Evolutionary conservation across 2,888 invertebrate species (phyloP).

Genomic region (Hydroisotoma schaefferi): DNA sequence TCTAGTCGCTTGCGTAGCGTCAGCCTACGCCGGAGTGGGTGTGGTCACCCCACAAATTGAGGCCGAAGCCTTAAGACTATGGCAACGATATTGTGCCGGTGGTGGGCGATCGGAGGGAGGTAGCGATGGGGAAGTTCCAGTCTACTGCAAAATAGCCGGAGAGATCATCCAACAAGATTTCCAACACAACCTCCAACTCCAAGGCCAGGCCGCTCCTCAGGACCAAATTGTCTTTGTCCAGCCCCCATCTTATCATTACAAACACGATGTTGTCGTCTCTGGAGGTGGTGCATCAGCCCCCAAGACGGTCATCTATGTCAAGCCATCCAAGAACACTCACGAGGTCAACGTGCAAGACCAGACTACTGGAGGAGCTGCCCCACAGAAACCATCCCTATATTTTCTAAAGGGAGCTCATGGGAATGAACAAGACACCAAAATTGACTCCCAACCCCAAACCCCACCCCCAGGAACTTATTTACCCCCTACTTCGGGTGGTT

Average conservation of each 20-base stretch:
- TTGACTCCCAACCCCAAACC: not conserved
- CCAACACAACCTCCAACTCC: constrained; percentile 20
- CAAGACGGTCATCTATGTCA: constrained; percentile 30
- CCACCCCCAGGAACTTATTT: constrained; percentile 1
- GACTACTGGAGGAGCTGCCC: constrained; percentile 12
- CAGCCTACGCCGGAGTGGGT: constrained; percentile 20
- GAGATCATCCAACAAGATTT: constrained; percentile 16
- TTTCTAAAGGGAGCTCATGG: constrained; percentile 24
- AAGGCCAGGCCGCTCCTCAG: not conserved
- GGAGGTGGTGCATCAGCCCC: constrained; percentile 18
- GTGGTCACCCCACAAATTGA: constrained; percentile 18
- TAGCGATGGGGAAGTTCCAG: constrained; percentile 21
- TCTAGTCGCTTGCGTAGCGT: constrained; percentile 3
- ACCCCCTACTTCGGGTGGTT: not conserved
- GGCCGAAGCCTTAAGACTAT: constrained; percentile 14
- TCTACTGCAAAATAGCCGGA: constrained; percentile 27
- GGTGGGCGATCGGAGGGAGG: constrained; percentile 14
- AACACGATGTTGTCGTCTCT: constrained; percentile 29
- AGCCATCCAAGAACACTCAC: constrained; percentile 25
- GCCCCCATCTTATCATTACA: constrained; percentile 9
- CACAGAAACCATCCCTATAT: constrained; percentile 31
- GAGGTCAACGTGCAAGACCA: constrained; percentile 26
- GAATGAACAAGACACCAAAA: not conserved
- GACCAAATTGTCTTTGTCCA: constrained; percentile 29
- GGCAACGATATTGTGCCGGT: not conserved